Evolutionary conservation across 2,113 vertebrate species (phyloP), one percentile per base, ranked within the genome.

Genomic region (Scortum barcoo): DNA sequence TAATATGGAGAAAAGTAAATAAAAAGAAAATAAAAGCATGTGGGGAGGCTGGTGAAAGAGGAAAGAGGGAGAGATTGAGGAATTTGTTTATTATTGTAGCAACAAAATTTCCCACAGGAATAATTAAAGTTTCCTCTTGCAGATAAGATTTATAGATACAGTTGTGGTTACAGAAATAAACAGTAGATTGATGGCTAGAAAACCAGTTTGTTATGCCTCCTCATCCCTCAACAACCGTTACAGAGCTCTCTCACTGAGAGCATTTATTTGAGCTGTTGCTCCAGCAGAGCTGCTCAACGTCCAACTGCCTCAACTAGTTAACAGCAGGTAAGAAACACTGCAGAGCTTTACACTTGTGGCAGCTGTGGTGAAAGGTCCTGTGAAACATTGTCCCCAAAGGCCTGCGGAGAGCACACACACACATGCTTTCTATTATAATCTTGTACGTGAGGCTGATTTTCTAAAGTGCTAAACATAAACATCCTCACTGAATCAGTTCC

Each of bases 401-500:
- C 76, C 65, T 66, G 50, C 62, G 68, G 69, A 71, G 60, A 77
- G 44, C 33, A 72, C 38, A 2, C 54, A 2, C 54, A 80, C 91
- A 91, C 78, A 88, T 87, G 88, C 33, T 88, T 91, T 62, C 63
- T 42, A 75, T 89, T 87, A 87, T 20, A 58, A 57, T 65, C 48
- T 53, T 68, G 61, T 67, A 57, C 44, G 66, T 68, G 46, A 76
- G 44, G 22, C 66, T 51, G 56, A 79, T 74, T 80, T 71, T 75
- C 57, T 56, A 76, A 80, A 78, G 79, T 71, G 50, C 68, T 75
- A 80, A 86, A 85, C 78, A 86, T 48, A 86, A 92, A 89, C 87
- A 86, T 89, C 66, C 83, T 78, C 26, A 50, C 60, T 79, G 76
- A 90, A 79, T 76, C 79, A 44, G 26, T 71, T 82, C 77, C 74